Percentiles rank a stretch among this genome's conserved stretches.
phyloP scores from a whole-genome alignment of 2,888 invertebrate species.

The Leucophenga montana region DNA sequence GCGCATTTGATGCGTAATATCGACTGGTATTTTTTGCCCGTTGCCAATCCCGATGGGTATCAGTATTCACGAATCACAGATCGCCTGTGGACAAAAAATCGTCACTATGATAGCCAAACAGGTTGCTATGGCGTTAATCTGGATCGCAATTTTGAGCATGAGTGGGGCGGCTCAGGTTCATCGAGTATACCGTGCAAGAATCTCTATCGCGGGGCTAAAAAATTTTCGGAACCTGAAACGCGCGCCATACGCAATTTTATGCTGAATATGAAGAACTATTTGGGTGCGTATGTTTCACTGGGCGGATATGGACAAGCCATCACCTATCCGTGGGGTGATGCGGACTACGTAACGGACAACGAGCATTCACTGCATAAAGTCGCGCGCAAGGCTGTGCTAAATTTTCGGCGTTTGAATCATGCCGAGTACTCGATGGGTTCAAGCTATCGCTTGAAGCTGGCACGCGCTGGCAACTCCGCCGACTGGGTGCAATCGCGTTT shows the following conservation, averaged over 20 bases:
- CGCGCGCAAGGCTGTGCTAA: slow-evolving; percentile 59
- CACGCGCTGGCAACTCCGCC: slow-evolving; percentile 68
- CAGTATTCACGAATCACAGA: slow-evolving; percentile 84
- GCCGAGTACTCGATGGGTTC: slow-evolving; percentile 68
- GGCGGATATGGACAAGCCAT: slow-evolving; percentile 75
- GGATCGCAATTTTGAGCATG: slow-evolving; percentile 89
- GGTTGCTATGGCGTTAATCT: slow-evolving; percentile 84
- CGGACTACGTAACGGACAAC: slow-evolving; percentile 67
- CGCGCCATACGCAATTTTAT: slow-evolving; percentile 76
- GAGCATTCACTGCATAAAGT: slow-evolving; percentile 57
- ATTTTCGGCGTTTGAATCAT: slow-evolving; percentile 62
- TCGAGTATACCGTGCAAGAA: slow-evolving; percentile 85
- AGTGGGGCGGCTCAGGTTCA: slow-evolving; percentile 88
- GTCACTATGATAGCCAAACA: slow-evolving; percentile 75
- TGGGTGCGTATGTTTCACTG: slow-evolving; percentile 66
- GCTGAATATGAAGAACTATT: slow-evolving; percentile 61
- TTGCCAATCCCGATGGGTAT: slow-evolving; percentile 89
- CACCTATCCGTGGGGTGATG: slow-evolving; percentile 72
- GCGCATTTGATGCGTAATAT: slow-evolving; percentile 79
- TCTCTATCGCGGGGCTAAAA: slow-evolving; percentile 83
- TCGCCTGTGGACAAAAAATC: slow-evolving; percentile 88
- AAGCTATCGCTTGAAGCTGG: slow-evolving; percentile 66
- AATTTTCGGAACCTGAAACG: slow-evolving; percentile 91
- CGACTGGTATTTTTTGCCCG: slow-evolving; percentile 86
- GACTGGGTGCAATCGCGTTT: slow-evolving; percentile 68